These are phyloP conservation scores for Dipodomys spectabilis DNA, from an alignment of 2,113 vertebrate genomes.

Conservation along the genomic window DNA sequence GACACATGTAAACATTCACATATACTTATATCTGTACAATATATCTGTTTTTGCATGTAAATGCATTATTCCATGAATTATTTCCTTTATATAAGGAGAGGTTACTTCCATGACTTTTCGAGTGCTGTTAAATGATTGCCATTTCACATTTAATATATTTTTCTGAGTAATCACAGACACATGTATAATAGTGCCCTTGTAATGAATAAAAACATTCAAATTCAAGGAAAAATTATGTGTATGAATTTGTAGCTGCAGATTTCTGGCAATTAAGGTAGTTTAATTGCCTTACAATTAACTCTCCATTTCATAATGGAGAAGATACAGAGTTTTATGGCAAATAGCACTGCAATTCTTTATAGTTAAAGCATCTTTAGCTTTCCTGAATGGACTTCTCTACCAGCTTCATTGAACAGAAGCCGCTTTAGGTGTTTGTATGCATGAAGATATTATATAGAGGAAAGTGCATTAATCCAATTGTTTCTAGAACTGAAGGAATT, in stretches of 20 bases:
- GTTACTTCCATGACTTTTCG: not conserved
- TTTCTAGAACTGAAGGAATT: too few relatives aligned
- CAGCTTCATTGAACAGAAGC: not conserved
- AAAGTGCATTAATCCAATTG: not conserved
- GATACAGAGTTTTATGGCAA: not conserved
- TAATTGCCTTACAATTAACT: constrained; percentile 53
- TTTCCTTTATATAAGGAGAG: not conserved
- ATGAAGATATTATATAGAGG: not conserved
- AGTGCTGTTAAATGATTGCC: not conserved
- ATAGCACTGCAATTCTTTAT: not conserved
- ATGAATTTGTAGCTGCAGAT: constrained; percentile 23
- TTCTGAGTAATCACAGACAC: not conserved
- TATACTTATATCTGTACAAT: not conserved
- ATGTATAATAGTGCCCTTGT: not conserved
- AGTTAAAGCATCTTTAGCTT: constrained; percentile 2
- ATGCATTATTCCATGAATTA: not conserved
- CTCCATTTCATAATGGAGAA: constrained; percentile 40
- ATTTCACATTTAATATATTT: not conserved
- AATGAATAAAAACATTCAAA: constrained; percentile 49
- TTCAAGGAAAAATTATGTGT: not conserved
- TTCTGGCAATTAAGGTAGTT: constrained; percentile 12
- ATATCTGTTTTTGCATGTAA: not conserved
- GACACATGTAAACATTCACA: not conserved
- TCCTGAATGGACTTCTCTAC: constrained; percentile 19
- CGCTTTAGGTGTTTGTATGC: not conserved